Evolutionary conservation across 1,140 invertebrate species (phyloP), one percentile per base, ranked within the genome.

Genomic region (Dryas iulia): DNA sequence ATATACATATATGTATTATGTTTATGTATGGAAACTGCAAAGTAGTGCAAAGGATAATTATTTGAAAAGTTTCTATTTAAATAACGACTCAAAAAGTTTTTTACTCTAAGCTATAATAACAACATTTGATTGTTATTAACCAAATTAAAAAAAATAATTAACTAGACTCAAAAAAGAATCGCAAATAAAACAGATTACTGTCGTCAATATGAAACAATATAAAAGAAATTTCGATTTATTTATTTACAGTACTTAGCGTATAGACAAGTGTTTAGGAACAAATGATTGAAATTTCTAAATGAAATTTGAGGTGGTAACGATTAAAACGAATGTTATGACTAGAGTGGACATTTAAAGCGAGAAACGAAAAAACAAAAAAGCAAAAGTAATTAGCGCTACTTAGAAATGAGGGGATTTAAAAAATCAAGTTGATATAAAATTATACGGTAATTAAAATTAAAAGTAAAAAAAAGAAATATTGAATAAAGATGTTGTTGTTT

Each of bases 381-480:
- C 39, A 21, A 21, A 10, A 47, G 8, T 47, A 21, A 18, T 1
- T 47, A 47, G 7, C 14, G 39, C 14, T 47, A 47, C 21, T 18
- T 47, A 47, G 7, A 35, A 21, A 18, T 47, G 39, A 47, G 14
- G 18, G 10, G 1, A 11, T 47, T 8, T 3, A 21, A 21, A 8
- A 47, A 8, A 47, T 47, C 39, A 56, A 56, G 53, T 56, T 56
- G 53, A 56, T 4, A 56, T n/a, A 47, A 47, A 47, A 47, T 47
- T 47, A n/a, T 14, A 14, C n/a, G 35, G 14, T n/a, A n/a, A 35
- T n/a, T 35, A 14, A 39, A 21, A 7, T 18, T 39, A 39, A 18
- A 39, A 18, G 1, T 7, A 11, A 47, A 47, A 47, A 21, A 18
- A 10, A 31, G 5, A 4, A 6, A 31, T 21, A n/a, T n/a, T n/a